Evolutionary conservation across 2,113 vertebrate species (phyloP).

Genomic region (Eupsittula cactorum): DNA sequence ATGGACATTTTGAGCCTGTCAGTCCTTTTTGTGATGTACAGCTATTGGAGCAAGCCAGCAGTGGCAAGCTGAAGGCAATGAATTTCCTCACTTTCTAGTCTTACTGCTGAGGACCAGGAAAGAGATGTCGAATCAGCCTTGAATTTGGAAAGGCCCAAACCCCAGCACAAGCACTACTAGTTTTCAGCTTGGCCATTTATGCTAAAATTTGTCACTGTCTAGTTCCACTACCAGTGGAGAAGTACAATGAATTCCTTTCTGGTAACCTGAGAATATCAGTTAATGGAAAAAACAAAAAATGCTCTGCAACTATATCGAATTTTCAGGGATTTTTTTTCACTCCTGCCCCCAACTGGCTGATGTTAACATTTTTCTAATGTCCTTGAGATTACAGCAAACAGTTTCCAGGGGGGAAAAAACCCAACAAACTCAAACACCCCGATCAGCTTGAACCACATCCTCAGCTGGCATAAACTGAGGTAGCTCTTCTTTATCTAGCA

Average conservation of each 20-base stretch:
- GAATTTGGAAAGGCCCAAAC: not conserved
- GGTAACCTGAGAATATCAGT: conserved; percentile 55
- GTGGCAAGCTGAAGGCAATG: not conserved
- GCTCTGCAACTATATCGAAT: conserved; percentile 34
- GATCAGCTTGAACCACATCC: conserved; percentile 1
- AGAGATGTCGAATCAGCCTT: not conserved
- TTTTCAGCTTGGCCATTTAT: not conserved
- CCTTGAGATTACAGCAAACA: conserved; percentile 12
- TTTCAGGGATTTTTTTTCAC: conserved; percentile 43
- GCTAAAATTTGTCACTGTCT: conserved; percentile 9
- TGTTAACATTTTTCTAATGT: conserved; percentile 9
- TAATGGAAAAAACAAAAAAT: conserved; percentile 65
- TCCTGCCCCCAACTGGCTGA: conserved; percentile 36
- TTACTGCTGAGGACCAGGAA: not conserved
- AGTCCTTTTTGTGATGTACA: not conserved
- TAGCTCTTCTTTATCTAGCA: not conserved
- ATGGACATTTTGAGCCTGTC: not conserved
- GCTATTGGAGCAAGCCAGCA: not conserved
- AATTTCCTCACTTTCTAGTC: conserved; percentile 24
- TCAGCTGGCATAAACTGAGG: not conserved
- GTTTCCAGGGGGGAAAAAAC: not conserved
- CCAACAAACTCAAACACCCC: not conserved
- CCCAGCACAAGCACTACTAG: not conserved
- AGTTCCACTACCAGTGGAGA: conserved; percentile 13
- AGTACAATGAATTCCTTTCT: conserved; percentile 46